Evolutionary conservation across 1,140 invertebrate species (phyloP).

Genomic region (Caerostris extrusa): DNA sequence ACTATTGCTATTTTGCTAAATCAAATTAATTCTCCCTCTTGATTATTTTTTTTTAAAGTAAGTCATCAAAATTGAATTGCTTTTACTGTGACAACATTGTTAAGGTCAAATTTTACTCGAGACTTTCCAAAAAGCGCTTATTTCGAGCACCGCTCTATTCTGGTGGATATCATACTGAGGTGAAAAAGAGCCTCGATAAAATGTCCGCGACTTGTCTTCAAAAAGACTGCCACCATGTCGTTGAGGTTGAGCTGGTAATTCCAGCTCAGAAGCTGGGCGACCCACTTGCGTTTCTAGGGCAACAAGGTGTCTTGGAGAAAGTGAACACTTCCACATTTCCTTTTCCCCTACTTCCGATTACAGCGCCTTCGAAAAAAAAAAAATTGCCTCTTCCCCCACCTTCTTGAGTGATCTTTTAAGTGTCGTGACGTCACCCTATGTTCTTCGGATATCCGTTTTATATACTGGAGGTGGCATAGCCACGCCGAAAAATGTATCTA

Average conservation of each 20-base stretch:
- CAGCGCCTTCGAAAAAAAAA: constrained; percentile 15
- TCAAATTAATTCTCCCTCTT: no score
- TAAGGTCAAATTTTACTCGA: not conserved
- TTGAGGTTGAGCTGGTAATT: constrained; percentile 29
- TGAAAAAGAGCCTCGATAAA: not conserved
- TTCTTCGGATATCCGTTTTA: constrained; percentile 75
- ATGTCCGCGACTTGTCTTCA: not conserved
- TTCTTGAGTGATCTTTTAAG: not conserved
- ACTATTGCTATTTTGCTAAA: no score
- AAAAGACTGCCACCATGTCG: constrained; percentile 2
- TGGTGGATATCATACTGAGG: not conserved
- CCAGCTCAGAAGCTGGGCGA: constrained; percentile 30
- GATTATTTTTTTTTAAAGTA: no score
- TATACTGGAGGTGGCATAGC: not conserved
- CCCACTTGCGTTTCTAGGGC: constrained; percentile 58
- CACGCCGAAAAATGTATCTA: not conserved
- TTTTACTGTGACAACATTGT: no score
- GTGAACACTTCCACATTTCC: constrained; percentile 21
- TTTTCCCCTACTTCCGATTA: constrained; percentile 30
- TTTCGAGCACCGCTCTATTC: not conserved
- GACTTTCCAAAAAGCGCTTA: not conserved
- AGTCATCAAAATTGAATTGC: no score
- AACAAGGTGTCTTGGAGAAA: constrained; percentile 61
- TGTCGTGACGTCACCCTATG: not conserved
- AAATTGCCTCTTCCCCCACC: not conserved